A percentile compares a stretch with the other conserved stretches of the same genome.
phyloP scores from a whole-genome alignment of 2,888 invertebrate genomes.

The Clivina fossor region DNA sequence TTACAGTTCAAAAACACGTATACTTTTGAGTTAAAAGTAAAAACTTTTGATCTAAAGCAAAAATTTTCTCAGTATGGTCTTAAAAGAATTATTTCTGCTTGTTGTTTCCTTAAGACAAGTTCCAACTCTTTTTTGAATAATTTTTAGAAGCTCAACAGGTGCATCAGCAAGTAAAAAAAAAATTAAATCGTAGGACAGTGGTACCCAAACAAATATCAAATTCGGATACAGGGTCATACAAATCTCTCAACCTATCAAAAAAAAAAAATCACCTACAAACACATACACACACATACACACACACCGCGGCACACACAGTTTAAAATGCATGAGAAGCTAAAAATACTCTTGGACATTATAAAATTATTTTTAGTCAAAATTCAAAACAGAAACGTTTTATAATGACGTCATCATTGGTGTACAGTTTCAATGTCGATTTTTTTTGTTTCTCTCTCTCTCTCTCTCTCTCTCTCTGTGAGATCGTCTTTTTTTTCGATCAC shows the following conservation, averaged over 20 bases:
- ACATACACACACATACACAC: slow-evolving; percentile 6
- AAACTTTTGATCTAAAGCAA: no score
- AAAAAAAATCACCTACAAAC: background rate
- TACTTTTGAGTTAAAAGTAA: no score
- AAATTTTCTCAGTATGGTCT: no score
- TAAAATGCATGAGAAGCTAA: slow-evolving; percentile 2
- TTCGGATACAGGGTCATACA: slow-evolving; percentile 17
- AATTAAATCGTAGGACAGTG: no score
- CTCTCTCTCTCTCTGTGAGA: background rate
- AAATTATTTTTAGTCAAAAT: slow-evolving; percentile 29
- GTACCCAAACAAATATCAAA: slow-evolving; percentile 23
- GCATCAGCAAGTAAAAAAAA: slow-evolving; percentile 7
- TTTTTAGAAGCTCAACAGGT: slow-evolving; percentile 29
- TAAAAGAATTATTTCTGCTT: no score
- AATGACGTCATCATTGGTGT: slow-evolving; percentile 31
- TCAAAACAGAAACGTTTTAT: slow-evolving; percentile 30
- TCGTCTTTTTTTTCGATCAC: slow-evolving; percentile 26
- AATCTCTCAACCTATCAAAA: no score
- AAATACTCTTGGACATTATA: slow-evolving; percentile 26
- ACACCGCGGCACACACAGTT: slow-evolving; percentile 1
- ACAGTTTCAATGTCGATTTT: slow-evolving; percentile 31
- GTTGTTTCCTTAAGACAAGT: no score
- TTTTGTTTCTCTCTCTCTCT: slow-evolving; percentile 8
- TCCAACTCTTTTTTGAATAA: no score
- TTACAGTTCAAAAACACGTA: no score